Evolutionary conservation across 2,888 invertebrate species (phyloP).

Genomic region (Phyllotreta striolata): DNA sequence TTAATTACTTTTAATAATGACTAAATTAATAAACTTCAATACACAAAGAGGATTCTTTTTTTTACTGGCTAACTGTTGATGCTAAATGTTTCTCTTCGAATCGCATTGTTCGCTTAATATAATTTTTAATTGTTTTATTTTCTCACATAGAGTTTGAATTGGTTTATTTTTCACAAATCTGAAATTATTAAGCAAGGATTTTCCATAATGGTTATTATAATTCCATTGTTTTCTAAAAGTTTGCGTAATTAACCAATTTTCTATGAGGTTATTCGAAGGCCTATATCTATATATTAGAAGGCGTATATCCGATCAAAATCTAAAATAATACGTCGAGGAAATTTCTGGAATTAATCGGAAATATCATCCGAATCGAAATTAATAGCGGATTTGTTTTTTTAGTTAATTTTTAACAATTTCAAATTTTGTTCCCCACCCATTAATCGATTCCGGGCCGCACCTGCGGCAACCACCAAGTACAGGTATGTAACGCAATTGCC

Average conservation of each 20-base stretch:
- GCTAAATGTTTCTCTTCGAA: slow-evolving; percentile 34
- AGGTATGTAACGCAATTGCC: slow-evolving; percentile 22
- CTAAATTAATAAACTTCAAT: slow-evolving; percentile 26
- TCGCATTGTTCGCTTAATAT: slow-evolving; percentile 37
- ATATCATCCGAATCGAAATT: too few relatives aligned
- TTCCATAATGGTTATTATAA: slow-evolving; percentile 17
- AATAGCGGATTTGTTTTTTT: too few relatives aligned
- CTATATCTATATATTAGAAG: slow-evolving; percentile 2
- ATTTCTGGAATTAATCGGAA: not conserved
- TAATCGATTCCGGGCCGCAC: slow-evolving; percentile 19
- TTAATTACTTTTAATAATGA: slow-evolving; percentile 17
- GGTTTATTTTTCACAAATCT: slow-evolving; percentile 36
- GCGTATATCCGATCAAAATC: slow-evolving; percentile 11
- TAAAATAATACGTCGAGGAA: slow-evolving; percentile 3
- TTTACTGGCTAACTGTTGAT: slow-evolving; percentile 24
- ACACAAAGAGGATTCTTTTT: slow-evolving; percentile 21
- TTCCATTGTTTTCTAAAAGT: slow-evolving; percentile 22
- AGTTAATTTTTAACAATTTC: too few relatives aligned
- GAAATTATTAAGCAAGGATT: slow-evolving; percentile 27
- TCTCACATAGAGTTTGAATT: slow-evolving; percentile 33
- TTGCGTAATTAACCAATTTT: slow-evolving; percentile 17
- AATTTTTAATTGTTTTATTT: slow-evolving; percentile 36
- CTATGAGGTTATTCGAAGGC: slow-evolving; percentile 6
- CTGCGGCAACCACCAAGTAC: slow-evolving; percentile 16
- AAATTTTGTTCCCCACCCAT: slow-evolving; percentile 1